Evolutionary conservation across 2,797 vertebrate genomes (phyloP), one percentile per base, ranked within the genome.

Genomic region (Chelmon rostratus): DNA sequence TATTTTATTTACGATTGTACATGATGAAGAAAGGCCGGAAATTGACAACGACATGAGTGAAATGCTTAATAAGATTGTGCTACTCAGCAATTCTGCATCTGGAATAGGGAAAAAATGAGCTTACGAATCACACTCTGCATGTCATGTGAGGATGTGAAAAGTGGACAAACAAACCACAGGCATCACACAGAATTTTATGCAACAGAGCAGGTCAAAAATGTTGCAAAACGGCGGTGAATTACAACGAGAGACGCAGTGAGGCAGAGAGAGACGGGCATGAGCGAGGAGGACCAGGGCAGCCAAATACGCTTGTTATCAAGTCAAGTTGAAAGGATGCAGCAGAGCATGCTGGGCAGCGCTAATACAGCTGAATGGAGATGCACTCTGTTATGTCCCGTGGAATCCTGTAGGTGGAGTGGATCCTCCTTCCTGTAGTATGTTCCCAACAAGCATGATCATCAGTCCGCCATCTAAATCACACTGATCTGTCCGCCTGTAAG

Each of bases 401-500:
- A 78, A 76, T 85, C 90, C 89, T 92, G 86, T 84, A 90, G 91
- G 84, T 91, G 89, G 86, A 90, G 90, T 84, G 90, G 84, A 85
- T 86, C 89, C 82, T 91, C 86, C 85, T 91, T 86, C 84, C 82
- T 84, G 76, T 83, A 67, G 73, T 83, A 67, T 78, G 79, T 78
- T 88, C 84, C 78, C 53, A 78, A 58, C 63, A 61, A 72, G 73
- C 44, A 68, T 62, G 42, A 77, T 73, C 84, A 84, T 73, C 76
- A 57, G 81, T 58, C 80, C 44, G 3, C 68, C 68, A 67, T 88
- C 73, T 74, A 73, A 83, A 76, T 70, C 80, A 78, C 68, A 67
- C 58, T 49, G 52, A 80, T 79, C 50, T 57, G 53, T 69, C 47
- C 5, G 42, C 50, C 66, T 76, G 62, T 74, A 49, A 82, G 81